Evolutionary conservation across 2,113 vertebrate genomes (phyloP).

Genomic region (Tetrax tetrax): DNA sequence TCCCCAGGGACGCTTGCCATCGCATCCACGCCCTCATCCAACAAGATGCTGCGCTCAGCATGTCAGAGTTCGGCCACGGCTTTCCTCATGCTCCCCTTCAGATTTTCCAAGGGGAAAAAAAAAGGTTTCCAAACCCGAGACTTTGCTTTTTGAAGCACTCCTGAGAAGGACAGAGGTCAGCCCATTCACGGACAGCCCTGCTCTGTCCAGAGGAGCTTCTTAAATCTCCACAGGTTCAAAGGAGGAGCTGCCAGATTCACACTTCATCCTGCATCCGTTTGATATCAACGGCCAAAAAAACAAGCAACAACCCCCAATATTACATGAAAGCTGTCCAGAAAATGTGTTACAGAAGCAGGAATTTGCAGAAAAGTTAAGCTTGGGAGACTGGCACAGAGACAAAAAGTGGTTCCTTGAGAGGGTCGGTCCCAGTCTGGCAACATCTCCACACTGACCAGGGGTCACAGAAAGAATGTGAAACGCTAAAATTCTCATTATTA

Average conservation of each 20-base stretch:
- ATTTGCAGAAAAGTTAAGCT: background rate
- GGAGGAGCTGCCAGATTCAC: background rate
- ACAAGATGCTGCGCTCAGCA: accelerated
- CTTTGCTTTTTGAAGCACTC: background rate
- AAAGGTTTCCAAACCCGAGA: background rate
- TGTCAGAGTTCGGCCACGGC: accelerated
- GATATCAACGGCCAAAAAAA: accelerated
- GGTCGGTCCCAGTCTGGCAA: background rate
- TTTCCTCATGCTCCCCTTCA: background rate
- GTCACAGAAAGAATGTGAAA: background rate
- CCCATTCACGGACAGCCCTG: accelerated
- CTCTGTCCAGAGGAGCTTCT: background rate
- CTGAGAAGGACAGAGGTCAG: accelerated
- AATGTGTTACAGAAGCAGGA: background rate
- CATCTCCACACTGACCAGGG: background rate
- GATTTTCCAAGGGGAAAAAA: background rate
- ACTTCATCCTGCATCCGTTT: background rate
- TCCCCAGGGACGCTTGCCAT: background rate
- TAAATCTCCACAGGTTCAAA: background rate
- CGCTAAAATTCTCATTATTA: background rate
- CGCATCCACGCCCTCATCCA: accelerated
- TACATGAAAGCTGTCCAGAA: background rate
- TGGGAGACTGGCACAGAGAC: accelerated
- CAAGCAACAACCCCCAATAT: background rate
- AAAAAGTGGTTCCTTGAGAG: background rate